phyloP scores from a whole-genome alignment of 2,113 vertebrate species.

The Gymnocephalus cernua region DNA sequence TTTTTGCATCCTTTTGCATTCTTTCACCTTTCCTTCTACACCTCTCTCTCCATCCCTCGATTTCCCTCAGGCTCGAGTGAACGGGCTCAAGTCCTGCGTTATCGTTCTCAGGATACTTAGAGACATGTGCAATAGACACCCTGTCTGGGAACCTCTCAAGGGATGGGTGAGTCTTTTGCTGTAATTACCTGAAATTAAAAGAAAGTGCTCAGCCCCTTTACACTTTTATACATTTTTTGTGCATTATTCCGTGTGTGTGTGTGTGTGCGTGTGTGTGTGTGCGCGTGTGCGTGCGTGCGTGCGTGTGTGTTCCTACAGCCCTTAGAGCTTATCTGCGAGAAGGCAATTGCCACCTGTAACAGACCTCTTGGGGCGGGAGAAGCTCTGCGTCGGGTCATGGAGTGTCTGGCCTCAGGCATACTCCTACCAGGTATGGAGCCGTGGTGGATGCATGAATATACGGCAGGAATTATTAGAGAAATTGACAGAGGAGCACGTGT shows the following conservation, averaged over 20 bases:
- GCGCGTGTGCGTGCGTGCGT: neutral
- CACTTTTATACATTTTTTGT: neutral
- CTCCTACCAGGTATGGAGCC: conserved; percentile 92
- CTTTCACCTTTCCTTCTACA: conserved; percentile 7
- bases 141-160: conserved; percentile 97
- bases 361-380: conserved; percentile 97
- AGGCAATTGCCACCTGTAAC: conserved; percentile 99
- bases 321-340: conserved; percentile 98
- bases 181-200: neutral
- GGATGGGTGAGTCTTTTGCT: conserved; percentile 94
- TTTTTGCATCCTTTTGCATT: conserved; percentile 24
- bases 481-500: neutral
- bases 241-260: neutral
- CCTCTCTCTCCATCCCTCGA: conserved; percentile 79
- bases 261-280: conserved; percentile 19
- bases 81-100: conserved; percentile 98
- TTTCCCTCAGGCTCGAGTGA: conserved; percentile 96
- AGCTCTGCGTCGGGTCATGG: conserved; percentile 97
- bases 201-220: neutral
- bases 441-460: neutral
- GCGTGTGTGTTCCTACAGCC: conserved; percentile 82
- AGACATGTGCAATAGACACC: conserved; percentile 98
- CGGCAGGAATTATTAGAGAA: neutral
- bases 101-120: conserved; percentile 98
- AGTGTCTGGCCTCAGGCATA: conserved; percentile 98